A percentile compares a stretch with the other conserved stretches of the same genome.
phyloP scores from a whole-genome alignment of 2,797 vertebrate species.

The Halcyon smyrnensis region DNA sequence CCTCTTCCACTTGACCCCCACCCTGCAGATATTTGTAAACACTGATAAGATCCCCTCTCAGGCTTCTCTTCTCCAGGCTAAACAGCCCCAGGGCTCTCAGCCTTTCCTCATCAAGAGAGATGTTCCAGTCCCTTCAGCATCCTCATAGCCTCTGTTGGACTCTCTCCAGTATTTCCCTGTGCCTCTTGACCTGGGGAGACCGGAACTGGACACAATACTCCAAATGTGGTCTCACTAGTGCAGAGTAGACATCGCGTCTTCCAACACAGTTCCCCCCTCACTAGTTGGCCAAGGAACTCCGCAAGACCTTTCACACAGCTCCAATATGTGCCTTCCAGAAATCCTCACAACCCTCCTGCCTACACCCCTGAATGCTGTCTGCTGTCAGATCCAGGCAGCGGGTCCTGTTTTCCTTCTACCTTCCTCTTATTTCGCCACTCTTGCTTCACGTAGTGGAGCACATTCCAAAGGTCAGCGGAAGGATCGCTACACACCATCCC shows the following conservation, averaged over 20 bases:
- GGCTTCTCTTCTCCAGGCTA: no score
- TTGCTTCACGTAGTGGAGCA: neutral
- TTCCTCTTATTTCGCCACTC: neutral
- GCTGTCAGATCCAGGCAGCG: neutral
- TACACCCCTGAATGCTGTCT: neutral
- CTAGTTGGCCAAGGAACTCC: neutral
- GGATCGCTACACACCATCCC: neutral
- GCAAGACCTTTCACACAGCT: neutral
- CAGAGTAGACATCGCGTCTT: neutral
- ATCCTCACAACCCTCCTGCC: neutral
- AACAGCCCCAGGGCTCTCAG: no score
- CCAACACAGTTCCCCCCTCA: neutral
- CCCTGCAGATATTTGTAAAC: no score
- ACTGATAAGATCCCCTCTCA: no score
- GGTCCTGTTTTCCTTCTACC: neutral
- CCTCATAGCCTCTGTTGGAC: no score
- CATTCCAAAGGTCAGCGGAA: neutral
- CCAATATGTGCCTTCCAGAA: neutral
- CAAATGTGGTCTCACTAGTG: no score
- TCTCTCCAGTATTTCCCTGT: no score
- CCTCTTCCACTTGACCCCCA: no score
- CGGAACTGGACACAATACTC: no score
- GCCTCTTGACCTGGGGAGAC: no score
- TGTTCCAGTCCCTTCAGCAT: no score
- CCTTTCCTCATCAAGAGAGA: no score